A percentile compares a stretch with the other conserved stretches of the same genome.
phyloP scores from a whole-genome alignment of 2,888 invertebrate species.

The Mesochorus sp. region DNA sequence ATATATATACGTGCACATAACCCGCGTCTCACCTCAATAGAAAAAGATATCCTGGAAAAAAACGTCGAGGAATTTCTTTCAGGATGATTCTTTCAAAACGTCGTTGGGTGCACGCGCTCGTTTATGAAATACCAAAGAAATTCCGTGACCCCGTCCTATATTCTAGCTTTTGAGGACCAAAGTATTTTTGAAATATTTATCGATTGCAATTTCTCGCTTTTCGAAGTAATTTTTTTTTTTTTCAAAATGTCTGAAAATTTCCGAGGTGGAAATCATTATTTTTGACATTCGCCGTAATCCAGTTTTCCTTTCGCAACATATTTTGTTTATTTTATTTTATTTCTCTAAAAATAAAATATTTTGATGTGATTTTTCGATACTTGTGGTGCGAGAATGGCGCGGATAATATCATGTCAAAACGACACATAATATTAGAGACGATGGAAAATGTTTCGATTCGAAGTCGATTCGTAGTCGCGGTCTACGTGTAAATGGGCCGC shows the following conservation, averaged over 20 bases:
- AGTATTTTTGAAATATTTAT: background rate
- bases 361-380: too few relatives aligned
- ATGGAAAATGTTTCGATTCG: too few relatives aligned
- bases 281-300: too few relatives aligned
- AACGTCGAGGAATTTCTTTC: background rate
- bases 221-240: background rate
- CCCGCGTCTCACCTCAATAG: background rate
- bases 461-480: too few relatives aligned
- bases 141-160: conserved; percentile 1
- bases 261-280: background rate
- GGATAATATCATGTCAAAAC: too few relatives aligned
- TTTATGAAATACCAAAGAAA: conserved; percentile 32
- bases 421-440: too few relatives aligned
- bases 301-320: too few relatives aligned
- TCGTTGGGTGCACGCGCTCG: background rate
- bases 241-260: background rate
- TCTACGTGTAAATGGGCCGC: too few relatives aligned
- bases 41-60: background rate
- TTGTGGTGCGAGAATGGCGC: too few relatives aligned
- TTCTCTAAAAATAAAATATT: too few relatives aligned
- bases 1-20: too few relatives aligned
- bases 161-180: background rate
- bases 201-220: background rate
- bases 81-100: background rate
- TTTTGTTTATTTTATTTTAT: too few relatives aligned